Conservation (phyloP, 2,888 invertebrate genomes). For the Theretra japonica region DNA sequence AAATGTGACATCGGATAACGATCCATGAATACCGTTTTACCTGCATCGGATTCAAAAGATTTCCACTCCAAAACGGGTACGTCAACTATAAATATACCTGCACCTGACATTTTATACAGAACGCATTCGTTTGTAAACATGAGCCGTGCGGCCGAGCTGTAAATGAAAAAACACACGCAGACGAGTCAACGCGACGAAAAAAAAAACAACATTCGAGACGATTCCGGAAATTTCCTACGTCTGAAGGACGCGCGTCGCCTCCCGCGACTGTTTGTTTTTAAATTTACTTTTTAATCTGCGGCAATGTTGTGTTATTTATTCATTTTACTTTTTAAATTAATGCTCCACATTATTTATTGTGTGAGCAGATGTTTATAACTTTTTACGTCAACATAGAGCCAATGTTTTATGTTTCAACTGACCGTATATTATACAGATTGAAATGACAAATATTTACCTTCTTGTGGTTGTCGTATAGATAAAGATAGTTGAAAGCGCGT, state of each 20-base stretch:
- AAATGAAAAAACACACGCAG: not conserved
- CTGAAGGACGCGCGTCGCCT: conserved; percentile 10
- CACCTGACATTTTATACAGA: not conserved
- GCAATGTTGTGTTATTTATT: not conserved
- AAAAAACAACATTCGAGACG: conserved; percentile 18
- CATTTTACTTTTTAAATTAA: not conserved
- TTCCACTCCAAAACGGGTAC: not conserved
- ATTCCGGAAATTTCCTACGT: conserved; percentile 19
- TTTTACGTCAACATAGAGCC: not conserved
- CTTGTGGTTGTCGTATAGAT: too few relatives aligned
- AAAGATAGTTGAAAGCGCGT: too few relatives aligned
- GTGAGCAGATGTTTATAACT: not conserved
- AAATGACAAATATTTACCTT: too few relatives aligned
- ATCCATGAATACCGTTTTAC: too few relatives aligned
- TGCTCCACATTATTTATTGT: conserved; percentile 1
- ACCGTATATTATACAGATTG: too few relatives aligned
- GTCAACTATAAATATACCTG: not conserved
- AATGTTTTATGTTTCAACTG: not conserved
- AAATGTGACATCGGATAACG: too few relatives aligned
- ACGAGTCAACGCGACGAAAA: conserved; percentile 9
- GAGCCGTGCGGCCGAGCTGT: conserved; percentile 4
- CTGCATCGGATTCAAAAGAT: too few relatives aligned
- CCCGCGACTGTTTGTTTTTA: conserved; percentile 7
- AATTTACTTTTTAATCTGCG: not conserved
- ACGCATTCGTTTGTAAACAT: conserved; percentile 16